Evolutionary conservation across 1,140 invertebrate species (phyloP), one percentile per base, ranked within the genome.

Genomic region (Drosophila nigromelanica): DNA sequence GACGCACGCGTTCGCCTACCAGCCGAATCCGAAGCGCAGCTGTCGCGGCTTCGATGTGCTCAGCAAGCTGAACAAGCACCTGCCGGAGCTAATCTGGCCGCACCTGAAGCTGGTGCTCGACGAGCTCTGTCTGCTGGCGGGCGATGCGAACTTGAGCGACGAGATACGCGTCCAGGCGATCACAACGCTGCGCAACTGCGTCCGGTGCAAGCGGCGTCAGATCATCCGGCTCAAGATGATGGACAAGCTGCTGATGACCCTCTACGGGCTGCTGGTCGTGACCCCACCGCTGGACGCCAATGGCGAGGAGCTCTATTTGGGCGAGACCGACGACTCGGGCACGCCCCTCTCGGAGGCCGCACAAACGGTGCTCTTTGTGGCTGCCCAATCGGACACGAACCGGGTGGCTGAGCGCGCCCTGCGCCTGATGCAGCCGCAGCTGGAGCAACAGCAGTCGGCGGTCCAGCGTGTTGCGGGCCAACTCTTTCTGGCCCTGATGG

Each of bases 261-360:
- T 74, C 0, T 45, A 37, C 2, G 5, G 30, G 0, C 12, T 70
- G 15, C 1, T 74, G 39, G 51, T 52, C 14, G 39, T 70, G 3
- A 27, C 21, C 4, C 66, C 66, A 0, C 14, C 30, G 4, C 24
- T 21, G 15, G 52, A 58, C 15, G 21, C 14, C 2, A 39, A 39
- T 11, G 59, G 30, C 6, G 72, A 74, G 66, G 66, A 74, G 24
- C 24, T 56, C 2, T 73, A 51, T 12, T n/a, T 73, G 40, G 45
- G 45, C 10, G 37, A 35, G 12, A 37, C 12, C 0, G 1, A 24
- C 0, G 66, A 51, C 3, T 2, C 21, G 2, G 0, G 8, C 14
- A 30, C 64, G 0, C 51, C 56, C 0, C 39, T 73, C 0, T 12
- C 45, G 0, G 52, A 58, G 15, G 58, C 56, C 0, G 21, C 33